phyloP scores from a whole-genome alignment of 2,888 invertebrate genomes.

The Drosophila dives region DNA sequence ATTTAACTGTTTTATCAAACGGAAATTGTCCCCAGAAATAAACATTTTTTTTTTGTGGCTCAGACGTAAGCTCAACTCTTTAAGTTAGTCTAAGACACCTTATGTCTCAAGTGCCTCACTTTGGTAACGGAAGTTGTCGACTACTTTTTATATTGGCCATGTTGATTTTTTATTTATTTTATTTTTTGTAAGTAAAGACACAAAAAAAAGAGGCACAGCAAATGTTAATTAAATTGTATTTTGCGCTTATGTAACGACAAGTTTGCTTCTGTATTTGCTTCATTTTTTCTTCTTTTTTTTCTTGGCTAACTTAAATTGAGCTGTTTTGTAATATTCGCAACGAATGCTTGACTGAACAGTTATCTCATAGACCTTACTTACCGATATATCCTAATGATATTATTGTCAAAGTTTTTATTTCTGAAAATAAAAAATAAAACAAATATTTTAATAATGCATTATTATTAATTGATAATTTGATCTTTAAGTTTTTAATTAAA shows the following conservation, averaged over 20 bases:
- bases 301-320: constrained; percentile 26
- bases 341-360: constrained; percentile 11
- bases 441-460: background rate
- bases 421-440: constrained; percentile 34
- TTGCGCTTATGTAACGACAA: constrained; percentile 49
- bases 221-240: constrained; percentile 48
- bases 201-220: constrained; percentile 28
- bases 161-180: constrained; percentile 28
- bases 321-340: constrained; percentile 30
- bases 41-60: constrained; percentile 14
- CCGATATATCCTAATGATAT: constrained; percentile 44
- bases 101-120: constrained; percentile 45
- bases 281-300: background rate
- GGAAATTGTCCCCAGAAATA: constrained; percentile 46
- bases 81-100: constrained; percentile 40
- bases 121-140: constrained; percentile 62
- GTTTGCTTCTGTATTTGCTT: constrained; percentile 34
- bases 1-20: constrained; percentile 44
- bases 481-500: background rate
- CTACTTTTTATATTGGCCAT: constrained; percentile 58
- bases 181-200: constrained; percentile 13
- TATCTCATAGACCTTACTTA: constrained; percentile 30
- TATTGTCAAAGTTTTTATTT: constrained; percentile 55
- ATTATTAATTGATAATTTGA: background rate
- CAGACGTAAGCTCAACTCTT: constrained; percentile 4